These are phyloP conservation scores for Anoncus sp. DNA, from an alignment of 2,888 invertebrate genomes.

Conservation along the genomic window DNA sequence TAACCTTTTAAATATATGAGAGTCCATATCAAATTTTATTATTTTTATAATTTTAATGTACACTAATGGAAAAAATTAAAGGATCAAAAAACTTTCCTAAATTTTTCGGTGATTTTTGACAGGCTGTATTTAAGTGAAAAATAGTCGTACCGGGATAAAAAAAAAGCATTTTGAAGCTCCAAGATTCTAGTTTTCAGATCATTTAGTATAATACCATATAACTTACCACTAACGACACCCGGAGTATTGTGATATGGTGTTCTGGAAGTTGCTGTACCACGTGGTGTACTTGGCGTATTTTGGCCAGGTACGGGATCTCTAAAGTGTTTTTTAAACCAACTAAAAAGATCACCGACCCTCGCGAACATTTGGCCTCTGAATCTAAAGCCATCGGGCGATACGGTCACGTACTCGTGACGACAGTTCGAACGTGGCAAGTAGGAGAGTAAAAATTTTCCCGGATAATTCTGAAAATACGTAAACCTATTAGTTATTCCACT, in stretches of 20 bases:
- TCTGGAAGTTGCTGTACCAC: slow-evolving; percentile 84
- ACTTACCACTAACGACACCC: slow-evolving; percentile 75
- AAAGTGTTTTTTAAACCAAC: slow-evolving; percentile 99
- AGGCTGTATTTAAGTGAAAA: too few species aligned
- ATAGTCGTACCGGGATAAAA: too few species aligned
- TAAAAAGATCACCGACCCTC: slow-evolving; percentile 90
- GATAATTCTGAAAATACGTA: slow-evolving; percentile 88
- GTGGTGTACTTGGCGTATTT: slow-evolving; percentile 90
- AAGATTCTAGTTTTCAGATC: too few species aligned
- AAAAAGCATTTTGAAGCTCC: too few species aligned
- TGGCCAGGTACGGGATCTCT: slow-evolving; percentile 91
- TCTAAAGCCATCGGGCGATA: slow-evolving; percentile 96
- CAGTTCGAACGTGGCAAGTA: slow-evolving; percentile 94
- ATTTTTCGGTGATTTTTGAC: too few species aligned
- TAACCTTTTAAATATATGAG: too few species aligned
- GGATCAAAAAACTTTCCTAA: too few species aligned
- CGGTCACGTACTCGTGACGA: slow-evolving; percentile 96
- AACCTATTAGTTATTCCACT: slow-evolving; percentile 52
- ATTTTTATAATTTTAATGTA: too few species aligned
- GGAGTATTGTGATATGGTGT: slow-evolving; percentile 86
- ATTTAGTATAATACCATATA: too few species aligned
- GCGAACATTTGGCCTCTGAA: slow-evolving; percentile 96
- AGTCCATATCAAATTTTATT: too few species aligned
- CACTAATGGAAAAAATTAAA: too few species aligned
- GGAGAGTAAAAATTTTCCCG: slow-evolving; percentile 97